Evolutionary conservation across 2,888 invertebrate species (phyloP).

Genomic region (Tiliacea aurago): DNA sequence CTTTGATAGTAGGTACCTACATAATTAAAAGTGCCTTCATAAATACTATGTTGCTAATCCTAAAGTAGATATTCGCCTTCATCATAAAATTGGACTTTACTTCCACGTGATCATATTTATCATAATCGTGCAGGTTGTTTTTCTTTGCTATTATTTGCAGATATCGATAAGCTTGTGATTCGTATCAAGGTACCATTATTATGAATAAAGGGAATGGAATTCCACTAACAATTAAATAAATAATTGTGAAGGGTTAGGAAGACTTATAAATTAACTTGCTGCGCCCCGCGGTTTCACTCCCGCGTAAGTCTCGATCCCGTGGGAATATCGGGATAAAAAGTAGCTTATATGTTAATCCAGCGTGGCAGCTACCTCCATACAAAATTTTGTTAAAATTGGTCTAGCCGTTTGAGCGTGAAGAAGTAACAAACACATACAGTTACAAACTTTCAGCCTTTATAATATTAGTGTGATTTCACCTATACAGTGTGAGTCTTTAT

Average conservation of each 20-base stretch:
- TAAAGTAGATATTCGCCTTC: slow-evolving; percentile 14
- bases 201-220: slow-evolving; percentile 42
- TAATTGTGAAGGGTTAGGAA: slow-evolving; percentile 14
- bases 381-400: too few relatives aligned
- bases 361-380: too few relatives aligned
- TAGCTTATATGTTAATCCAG: too few relatives aligned
- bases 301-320: too few relatives aligned
- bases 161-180: slow-evolving; percentile 42
- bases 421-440: too few relatives aligned
- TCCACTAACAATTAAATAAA: slow-evolving; percentile 5
- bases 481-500: too few relatives aligned
- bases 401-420: too few relatives aligned
- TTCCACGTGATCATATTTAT: slow-evolving; percentile 44
- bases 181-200: slow-evolving; percentile 21
- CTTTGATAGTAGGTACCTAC: neutral
- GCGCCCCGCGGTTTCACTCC: too few relatives aligned
- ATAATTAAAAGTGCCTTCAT: neutral
- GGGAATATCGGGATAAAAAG: too few relatives aligned
- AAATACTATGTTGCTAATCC: slow-evolving; percentile 15
- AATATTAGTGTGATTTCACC: too few relatives aligned
- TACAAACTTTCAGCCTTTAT: too few relatives aligned
- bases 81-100: slow-evolving; percentile 39
- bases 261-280: neutral
- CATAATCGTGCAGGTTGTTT: slow-evolving; percentile 41
- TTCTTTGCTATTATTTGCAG: slow-evolving; percentile 34